Conservation (phyloP, 2,113 vertebrate genomes). For the Propithecus coquereli region DNA sequence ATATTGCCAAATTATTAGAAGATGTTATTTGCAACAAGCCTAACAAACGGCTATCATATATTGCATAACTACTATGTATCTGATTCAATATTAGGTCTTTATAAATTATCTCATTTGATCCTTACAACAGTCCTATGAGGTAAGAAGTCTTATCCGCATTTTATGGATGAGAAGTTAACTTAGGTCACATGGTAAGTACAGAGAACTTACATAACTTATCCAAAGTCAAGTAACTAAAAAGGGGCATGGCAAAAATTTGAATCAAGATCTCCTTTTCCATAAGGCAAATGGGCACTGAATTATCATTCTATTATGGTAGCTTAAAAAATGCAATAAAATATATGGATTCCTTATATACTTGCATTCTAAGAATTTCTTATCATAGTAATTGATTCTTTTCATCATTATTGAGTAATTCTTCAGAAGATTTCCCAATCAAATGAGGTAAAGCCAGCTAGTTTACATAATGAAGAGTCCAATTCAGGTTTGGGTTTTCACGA, state of each 20-base stretch:
- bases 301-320: not conserved
- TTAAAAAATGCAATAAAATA: not conserved
- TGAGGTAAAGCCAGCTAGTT: not conserved
- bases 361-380: not conserved
- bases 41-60: not conserved
- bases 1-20: not conserved
- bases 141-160: not conserved
- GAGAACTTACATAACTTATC: not conserved
- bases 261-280: not conserved
- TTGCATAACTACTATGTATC: not conserved
- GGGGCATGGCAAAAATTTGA: not conserved
- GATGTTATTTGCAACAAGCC: not conserved
- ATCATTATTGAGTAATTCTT: not conserved
- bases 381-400: not conserved
- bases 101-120: not conserved
- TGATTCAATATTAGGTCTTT: not conserved
- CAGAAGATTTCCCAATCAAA: constrained; percentile 13
- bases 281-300: not conserved
- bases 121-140: not conserved
- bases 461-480: not conserved
- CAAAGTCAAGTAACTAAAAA: not conserved
- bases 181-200: not conserved
- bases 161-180: constrained; percentile 10
- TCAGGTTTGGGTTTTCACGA: not conserved
- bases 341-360: not conserved